These are phyloP conservation scores for Percina caprodes DNA, from an alignment of 2,113 vertebrate species.

Conservation along the genomic window DNA sequence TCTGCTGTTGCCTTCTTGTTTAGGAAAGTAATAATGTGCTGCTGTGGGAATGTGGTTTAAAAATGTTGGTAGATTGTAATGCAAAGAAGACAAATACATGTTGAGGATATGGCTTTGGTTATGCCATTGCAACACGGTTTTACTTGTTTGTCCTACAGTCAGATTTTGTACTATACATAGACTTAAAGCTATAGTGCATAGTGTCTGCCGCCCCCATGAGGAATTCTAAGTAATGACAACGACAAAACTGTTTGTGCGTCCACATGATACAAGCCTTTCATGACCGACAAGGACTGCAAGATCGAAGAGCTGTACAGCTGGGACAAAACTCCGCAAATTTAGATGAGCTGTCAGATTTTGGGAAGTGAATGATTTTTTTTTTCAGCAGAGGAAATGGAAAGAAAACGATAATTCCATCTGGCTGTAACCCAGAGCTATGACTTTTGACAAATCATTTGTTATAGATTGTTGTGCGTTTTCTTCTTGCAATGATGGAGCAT, in stretches of 20 bases:
- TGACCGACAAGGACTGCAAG: background rate
- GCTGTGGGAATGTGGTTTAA: background rate
- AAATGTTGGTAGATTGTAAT: background rate
- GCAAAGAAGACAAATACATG: background rate
- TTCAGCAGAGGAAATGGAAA: slow-evolving; percentile 13
- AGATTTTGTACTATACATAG: background rate
- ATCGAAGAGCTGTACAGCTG: slow-evolving; percentile 34
- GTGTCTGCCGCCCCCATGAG: no score
- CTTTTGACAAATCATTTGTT: slow-evolving; percentile 78
- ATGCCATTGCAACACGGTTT: background rate
- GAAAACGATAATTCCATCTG: slow-evolving; percentile 70
- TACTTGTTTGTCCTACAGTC: background rate
- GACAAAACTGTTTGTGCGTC: no score
- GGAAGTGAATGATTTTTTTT: slow-evolving; percentile 34
- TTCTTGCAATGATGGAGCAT: slow-evolving; percentile 58
- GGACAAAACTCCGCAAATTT: slow-evolving; percentile 38
- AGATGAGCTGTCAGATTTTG: slow-evolving; percentile 34
- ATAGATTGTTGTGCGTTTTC: slow-evolving; percentile 56
- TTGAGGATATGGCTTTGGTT: background rate
- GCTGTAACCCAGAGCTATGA: slow-evolving; percentile 60
- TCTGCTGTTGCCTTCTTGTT: slow-evolving; percentile 1
- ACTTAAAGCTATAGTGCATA: background rate
- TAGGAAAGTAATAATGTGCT: slow-evolving; percentile 6
- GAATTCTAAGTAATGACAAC: no score
- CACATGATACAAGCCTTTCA: no score